Percentiles rank a stretch among this genome's conserved stretches.
Evolutionary conservation across 2,113 vertebrate species (phyloP).

Genomic region (Ceuthmochares aereus): DNA sequence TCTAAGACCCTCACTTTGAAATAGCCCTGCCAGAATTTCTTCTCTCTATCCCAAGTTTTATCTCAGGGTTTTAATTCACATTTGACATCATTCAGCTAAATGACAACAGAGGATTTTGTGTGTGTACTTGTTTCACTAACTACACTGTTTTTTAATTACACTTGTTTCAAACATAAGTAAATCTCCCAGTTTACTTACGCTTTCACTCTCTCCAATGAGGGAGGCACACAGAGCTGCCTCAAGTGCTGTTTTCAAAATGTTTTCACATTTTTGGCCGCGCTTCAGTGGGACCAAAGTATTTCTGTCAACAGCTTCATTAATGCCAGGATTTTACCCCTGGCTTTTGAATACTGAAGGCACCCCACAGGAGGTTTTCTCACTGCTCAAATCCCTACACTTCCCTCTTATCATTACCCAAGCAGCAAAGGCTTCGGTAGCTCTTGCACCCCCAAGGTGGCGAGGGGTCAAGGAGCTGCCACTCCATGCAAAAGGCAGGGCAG

Average conservation of each 20-base stretch:
- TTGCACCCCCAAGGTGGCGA: accelerated
- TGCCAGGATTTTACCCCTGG: background rate
- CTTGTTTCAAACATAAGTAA: background rate
- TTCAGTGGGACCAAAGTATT: background rate
- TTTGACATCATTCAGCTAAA: constrained; percentile 59
- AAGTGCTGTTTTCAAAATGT: constrained; percentile 17
- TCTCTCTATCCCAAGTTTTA: constrained; percentile 47
- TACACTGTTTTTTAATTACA: background rate
- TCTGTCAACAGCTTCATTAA: constrained; percentile 27
- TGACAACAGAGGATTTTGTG: constrained; percentile 28
- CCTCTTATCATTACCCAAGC: background rate
- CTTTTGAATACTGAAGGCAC: background rate
- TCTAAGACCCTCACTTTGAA: constrained; percentile 73
- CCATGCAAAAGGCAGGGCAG: background rate
- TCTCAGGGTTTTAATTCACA: constrained; percentile 57
- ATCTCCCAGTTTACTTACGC: background rate
- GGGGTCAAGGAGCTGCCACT: background rate
- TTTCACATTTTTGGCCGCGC: background rate
- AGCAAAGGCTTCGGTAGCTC: background rate
- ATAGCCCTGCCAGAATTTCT: constrained; percentile 70
- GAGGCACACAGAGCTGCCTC: background rate
- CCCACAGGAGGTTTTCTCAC: background rate
- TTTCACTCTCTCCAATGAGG: background rate
- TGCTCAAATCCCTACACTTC: accelerated
- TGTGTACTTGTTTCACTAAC: background rate